Base-by-base conservation (phyloP, 1,140 invertebrate species). In the Scaptomyza graminum region DNA sequence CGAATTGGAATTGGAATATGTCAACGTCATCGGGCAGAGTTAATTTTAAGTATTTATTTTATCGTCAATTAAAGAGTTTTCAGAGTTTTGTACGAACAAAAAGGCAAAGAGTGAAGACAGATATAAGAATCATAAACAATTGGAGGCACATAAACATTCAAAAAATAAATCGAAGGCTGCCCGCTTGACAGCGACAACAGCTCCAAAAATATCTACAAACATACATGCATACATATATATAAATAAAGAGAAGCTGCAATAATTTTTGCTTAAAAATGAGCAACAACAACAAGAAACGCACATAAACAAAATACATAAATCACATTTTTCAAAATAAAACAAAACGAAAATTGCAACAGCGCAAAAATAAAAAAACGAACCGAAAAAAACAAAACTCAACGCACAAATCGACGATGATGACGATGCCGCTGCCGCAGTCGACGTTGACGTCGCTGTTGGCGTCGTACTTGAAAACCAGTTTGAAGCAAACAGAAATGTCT, bases 111-210 rank as follows among this genome's bases (percentile, higher is more conserved):
- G 54, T 47, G 77, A 62, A 43, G 16, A 62, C 51, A 39, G 61
- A 57, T 87, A 85, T 74, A 74, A 34, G 9, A 9, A 9, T 75
- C 82, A 88, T 88, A 88, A 88, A 88, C 82, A 87, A 87, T 87
- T 85, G 71, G 79, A 79, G 74, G 82, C 74, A 88, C 82, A 87
- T 87, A 88, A 87, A 88, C 83, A 87, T 87, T 88, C n/a, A n/a
- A 87, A 87, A 87, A 87, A 88, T 87, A 87, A 87, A 88, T 87
- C 82, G 82, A 87, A 87, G 82, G 82, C 82, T 87, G 83, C 52
- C 81, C 75, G 81, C 50, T 82, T 81, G 81, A 81, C 82, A 87
- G 70, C 76, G 46, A 67, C 55, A 47, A 28, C 28, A 31, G 11
- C 46, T 28, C 25, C 46, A 66, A 22, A 22, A 22, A 3, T 22